Base-by-base conservation (phyloP, 2,797 vertebrate species). In the Clamator glandarius region DNA sequence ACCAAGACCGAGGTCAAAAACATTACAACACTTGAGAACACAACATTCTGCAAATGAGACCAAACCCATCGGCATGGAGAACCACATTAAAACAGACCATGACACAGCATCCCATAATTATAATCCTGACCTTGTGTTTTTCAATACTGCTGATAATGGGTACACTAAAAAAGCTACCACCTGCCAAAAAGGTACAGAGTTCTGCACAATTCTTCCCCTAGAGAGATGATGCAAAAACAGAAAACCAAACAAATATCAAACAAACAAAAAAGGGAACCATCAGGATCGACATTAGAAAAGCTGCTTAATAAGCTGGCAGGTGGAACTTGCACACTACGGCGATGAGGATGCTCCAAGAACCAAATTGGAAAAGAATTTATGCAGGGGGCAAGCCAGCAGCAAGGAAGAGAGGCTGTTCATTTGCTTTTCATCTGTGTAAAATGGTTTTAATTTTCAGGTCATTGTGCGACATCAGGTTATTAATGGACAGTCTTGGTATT, bases 401-500 rank as follows among this genome's bases (percentile, higher is more conserved):
- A 61, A 62, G 55, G 80, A 79, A 82, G 11, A 68, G 55, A 86
- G 88, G 35, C 77, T 41, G 41, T 28, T 74, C 11, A 29, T 48
- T 87, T 84, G 68, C 42, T 70, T 89, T 70, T 63, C 39, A 84
- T 58, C 33, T 70, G 35, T 35, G 42, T 59, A 78, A 79, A 92
- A 87, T 2, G 41, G 33, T 41, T 78, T 33, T 72, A 63, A 90
- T 75, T 86, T 88, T 83, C 74, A 77, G 76, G 64, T 64, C 77
- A 84, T 21, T 14, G 15, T 50, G 73, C 8, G 8, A 59, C 61
- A 85, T 12, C 33, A n/a, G 21, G 18, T 46, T 83, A 77, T 73
- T 87, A 89, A 92, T 26, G n/a, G 28, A 39, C 46, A 57, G 15
- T 31, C 42, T 52, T 85, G 28, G 44, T 68, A 89, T 86, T 94